Conservation (phyloP, 1,140 invertebrate species). For the Pissodes strobi region DNA sequence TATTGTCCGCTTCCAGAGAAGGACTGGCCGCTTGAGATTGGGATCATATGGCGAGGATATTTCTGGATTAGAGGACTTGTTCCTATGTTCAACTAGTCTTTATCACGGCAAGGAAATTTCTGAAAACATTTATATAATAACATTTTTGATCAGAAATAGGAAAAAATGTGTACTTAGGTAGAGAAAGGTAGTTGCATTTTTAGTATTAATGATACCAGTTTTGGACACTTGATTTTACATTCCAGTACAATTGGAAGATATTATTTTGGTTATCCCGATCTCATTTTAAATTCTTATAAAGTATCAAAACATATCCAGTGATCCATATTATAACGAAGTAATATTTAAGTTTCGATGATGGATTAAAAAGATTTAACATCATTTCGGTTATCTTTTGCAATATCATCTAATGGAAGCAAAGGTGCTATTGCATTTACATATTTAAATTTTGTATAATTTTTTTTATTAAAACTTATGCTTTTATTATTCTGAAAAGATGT, state of each 20-base stretch:
- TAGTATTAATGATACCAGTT: constrained; percentile 9
- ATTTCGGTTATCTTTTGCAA: too few relatives aligned
- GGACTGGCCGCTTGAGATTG: constrained; percentile 58
- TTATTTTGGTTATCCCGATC: neutral
- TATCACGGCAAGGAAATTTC: constrained; percentile 22
- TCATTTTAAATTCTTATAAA: neutral
- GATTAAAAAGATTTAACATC: too few relatives aligned
- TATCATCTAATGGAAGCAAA: too few relatives aligned
- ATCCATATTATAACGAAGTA: neutral
- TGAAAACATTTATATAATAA: neutral
- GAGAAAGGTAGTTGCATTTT: constrained; percentile 13
- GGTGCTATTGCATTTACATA: too few relatives aligned
- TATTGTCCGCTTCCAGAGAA: constrained; percentile 57
- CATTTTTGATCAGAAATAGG: constrained; percentile 1
- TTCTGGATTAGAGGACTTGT: constrained; percentile 43
- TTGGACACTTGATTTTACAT: neutral
- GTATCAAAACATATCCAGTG: constrained; percentile 3
- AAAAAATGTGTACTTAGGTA: neutral
- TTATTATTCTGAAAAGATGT: neutral
- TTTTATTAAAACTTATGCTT: neutral
- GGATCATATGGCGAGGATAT: neutral
- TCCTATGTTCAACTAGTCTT: constrained; percentile 52
- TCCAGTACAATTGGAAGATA: constrained; percentile 1
- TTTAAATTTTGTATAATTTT: neutral
- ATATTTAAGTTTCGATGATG: too few relatives aligned